Base-by-base conservation (phyloP, 1,140 invertebrate genomes). In the Heliconius hewitsoni region DNA sequence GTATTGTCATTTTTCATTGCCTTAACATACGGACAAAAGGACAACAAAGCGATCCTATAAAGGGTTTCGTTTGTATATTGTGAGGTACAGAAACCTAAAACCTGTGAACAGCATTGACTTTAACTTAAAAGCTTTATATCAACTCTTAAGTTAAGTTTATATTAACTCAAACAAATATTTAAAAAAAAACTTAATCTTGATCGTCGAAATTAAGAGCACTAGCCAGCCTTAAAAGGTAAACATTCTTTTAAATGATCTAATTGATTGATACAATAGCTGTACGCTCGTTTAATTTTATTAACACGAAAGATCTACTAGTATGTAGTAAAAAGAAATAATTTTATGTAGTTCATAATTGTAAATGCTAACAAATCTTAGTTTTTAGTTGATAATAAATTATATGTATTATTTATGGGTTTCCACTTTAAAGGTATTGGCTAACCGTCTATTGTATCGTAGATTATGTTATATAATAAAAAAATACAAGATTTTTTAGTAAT, bases 381-480 rank as follows among this genome's bases (percentile, higher is more conserved):
- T 83, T 81, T 81, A 73, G 73, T 79, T 83, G 66, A 77, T 72
- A 79, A 79, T 81, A 42, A 73, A 52, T 55, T 50, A 8, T 27
- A 83, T 83, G 80, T 83, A 78, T 82, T 82, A 83, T 83, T 83
- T 82, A 83, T 83, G 34, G 76, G 73, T 73, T 73, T 60, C 79
- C 57, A 52, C 82, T 80, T 82, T 78, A 66, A 42, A 71, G 79
- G 80, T 78, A 78, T 79, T 71, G 76, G 71, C 74, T 79, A 76
- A 23, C 19, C 77, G 75, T 73, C 77, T 85, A 90, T 90, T 91
- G 88, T 91, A 85, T 80, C 86, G 86, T 91, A 88, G 90, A 90
- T 87, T 89, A 85, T 82, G 80, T 86, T 81, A 83, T 81, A 80
- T 83, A 83, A 76, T 83, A 85, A 88, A 87, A 37, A 87, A 81